A percentile compares a stretch with the other conserved stretches of the same genome.
These are phyloP conservation scores for Xiphophorus birchmanni DNA, from an alignment of 2,797 vertebrate species.

Conservation along the genomic window DNA sequence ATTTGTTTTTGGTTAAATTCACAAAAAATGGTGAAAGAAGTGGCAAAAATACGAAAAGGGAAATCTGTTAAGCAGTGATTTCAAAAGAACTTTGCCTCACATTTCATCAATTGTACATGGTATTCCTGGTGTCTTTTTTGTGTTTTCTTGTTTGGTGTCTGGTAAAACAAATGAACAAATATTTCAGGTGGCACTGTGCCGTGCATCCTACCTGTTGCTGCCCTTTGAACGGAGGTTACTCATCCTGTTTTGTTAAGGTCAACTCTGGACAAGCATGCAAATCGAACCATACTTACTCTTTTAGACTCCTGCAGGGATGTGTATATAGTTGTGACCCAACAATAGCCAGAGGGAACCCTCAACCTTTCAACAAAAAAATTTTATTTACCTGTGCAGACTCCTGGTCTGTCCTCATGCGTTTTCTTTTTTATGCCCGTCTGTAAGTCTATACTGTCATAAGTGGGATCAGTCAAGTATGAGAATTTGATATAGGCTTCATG, in stretches of 20 bases:
- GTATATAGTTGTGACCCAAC: conserved; percentile 31
- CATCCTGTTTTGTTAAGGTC: conserved; percentile 65
- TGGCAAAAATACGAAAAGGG: neutral
- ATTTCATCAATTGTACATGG: neutral
- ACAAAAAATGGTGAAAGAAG: neutral
- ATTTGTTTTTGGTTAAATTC: neutral
- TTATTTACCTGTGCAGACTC: conserved; percentile 44
- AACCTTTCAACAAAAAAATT: conserved; percentile 61
- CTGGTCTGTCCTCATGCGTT: conserved; percentile 48
- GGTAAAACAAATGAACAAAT: conserved; percentile 32
- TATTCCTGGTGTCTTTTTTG: neutral
- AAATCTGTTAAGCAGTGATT: neutral
- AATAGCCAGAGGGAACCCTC: conserved; percentile 47
- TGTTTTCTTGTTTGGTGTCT: conserved; percentile 8
- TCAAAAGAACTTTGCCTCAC: neutral
- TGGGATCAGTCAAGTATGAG: conserved; percentile 57
- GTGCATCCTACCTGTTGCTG: conserved; percentile 23
- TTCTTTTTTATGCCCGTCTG: conserved; percentile 31
- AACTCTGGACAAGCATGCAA: conserved; percentile 36
- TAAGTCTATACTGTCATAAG: conserved; percentile 52
- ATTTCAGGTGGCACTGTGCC: conserved; percentile 30
- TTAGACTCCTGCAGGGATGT: conserved; percentile 31
- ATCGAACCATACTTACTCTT: conserved; percentile 18
- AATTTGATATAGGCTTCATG: conserved; percentile 36
- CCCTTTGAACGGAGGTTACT: conserved; percentile 54